Conservation (phyloP, 1,140 invertebrate genomes). For the Caenorhabditis tropicalis region DNA sequence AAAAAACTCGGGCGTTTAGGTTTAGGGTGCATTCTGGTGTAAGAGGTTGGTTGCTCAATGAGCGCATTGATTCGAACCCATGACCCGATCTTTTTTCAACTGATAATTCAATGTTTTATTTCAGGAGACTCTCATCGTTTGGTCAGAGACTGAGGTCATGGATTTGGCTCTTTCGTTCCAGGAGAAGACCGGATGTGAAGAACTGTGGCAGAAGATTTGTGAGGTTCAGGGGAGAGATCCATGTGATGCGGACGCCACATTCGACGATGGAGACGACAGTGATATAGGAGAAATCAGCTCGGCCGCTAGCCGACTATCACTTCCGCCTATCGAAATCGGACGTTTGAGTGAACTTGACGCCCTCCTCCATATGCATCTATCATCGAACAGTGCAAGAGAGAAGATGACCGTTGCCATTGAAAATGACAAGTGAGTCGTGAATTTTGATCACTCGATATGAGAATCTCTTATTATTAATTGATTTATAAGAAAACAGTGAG, state of each 20-base stretch:
- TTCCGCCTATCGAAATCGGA: slow-evolving; percentile 90
- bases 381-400: slow-evolving; percentile 86
- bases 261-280: slow-evolving; percentile 47
- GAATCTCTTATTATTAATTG: background rate
- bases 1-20: background rate
- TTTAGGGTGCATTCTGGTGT: background rate
- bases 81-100: background rate
- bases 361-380: slow-evolving; percentile 72
- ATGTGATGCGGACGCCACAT: slow-evolving; percentile 77
- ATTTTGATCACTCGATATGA: too few relatives aligned
- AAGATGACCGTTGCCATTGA: slow-evolving; percentile 93
- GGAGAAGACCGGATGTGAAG: slow-evolving; percentile 98
- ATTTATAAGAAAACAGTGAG: too few relatives aligned
- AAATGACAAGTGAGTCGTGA: slow-evolving; percentile 78
- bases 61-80: background rate
- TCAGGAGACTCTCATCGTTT: slow-evolving; percentile 96
- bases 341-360: slow-evolving; percentile 90
- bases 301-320: slow-evolving; percentile 58
- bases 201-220: slow-evolving; percentile 99
- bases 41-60: background rate
- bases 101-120: background rate
- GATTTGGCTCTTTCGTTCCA: slow-evolving; percentile 99
- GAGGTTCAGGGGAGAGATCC: slow-evolving; percentile 78
- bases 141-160: slow-evolving; percentile 99
- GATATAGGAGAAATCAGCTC: slow-evolving; percentile 83